phyloP scores from a whole-genome alignment of 2,797 vertebrate species.

The Ambastaia sidthimunki region DNA sequence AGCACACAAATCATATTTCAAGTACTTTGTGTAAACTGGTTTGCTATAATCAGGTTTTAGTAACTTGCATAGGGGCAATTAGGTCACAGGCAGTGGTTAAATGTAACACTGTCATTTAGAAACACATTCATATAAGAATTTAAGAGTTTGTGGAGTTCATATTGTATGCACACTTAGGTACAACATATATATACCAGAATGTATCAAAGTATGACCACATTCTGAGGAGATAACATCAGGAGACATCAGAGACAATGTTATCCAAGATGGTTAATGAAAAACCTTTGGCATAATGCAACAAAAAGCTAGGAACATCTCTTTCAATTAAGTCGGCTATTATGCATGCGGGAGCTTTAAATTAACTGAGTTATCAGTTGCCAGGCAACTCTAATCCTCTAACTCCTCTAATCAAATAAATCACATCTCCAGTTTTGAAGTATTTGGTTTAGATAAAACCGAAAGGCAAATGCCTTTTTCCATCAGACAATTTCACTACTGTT shows the following conservation, averaged over 20 bases:
- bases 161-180: background rate
- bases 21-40: background rate
- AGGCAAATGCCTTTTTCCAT: background rate
- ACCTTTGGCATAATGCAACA: background rate
- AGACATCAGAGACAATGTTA: slow-evolving; percentile 13
- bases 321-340: slow-evolving; percentile 54
- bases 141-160: background rate
- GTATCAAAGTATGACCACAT: background rate
- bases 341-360: slow-evolving; percentile 55
- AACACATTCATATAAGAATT: background rate
- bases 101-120: background rate
- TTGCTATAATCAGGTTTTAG: background rate
- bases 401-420: slow-evolving; percentile 63
- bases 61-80: background rate
- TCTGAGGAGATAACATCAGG: background rate
- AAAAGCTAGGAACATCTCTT: slow-evolving; percentile 28
- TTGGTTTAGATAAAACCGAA: slow-evolving; percentile 32
- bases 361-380: slow-evolving; percentile 69
- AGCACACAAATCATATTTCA: background rate
- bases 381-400: slow-evolving; percentile 65
- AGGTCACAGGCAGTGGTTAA: background rate
- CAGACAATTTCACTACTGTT: slow-evolving; percentile 6
- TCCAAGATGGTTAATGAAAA: slow-evolving; percentile 24
- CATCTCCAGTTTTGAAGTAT: slow-evolving; percentile 50
- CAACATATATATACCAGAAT: background rate